Percentiles rank a stretch among this genome's conserved stretches.
These are phyloP conservation scores for Colletes gigas DNA, from an alignment of 1,140 invertebrate species.

Conservation along the genomic window DNA sequence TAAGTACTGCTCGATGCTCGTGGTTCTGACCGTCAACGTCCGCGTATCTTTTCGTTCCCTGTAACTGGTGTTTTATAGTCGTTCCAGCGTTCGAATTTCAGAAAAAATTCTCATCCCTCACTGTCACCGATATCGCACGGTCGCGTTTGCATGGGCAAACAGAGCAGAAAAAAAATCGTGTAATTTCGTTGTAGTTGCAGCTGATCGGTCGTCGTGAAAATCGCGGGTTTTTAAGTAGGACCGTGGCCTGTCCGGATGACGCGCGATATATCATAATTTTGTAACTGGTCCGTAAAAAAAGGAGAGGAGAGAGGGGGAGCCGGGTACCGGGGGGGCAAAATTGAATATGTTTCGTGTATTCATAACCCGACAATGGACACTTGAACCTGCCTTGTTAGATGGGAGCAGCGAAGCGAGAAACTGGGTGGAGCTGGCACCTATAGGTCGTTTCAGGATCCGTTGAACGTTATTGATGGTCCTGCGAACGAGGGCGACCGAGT, in stretches of 20 bases:
- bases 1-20: too few species aligned
- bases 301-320: not conserved
- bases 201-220: conserved; percentile 32
- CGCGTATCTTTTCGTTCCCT: too few species aligned
- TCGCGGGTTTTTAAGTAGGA: conserved; percentile 31
- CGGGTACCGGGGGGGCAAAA: conserved; percentile 14
- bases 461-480: conserved; percentile 67
- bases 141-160: conserved; percentile 28
- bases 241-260: conserved; percentile 41
- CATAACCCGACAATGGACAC: conserved; percentile 72
- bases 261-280: conserved; percentile 75
- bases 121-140: conserved; percentile 40
- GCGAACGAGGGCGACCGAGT: conserved; percentile 37
- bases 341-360: conserved; percentile 70
- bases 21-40: too few species aligned
- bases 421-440: conserved; percentile 68
- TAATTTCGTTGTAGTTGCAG: conserved; percentile 10
- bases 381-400: conserved; percentile 73
- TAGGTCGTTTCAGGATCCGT: conserved; percentile 54
- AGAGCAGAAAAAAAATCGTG: conserved; percentile 6
- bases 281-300: conserved; percentile 53
- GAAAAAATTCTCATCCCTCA: conserved; percentile 33
- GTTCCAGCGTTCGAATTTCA: too few species aligned
- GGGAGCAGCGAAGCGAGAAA: conserved; percentile 68
- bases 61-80: too few species aligned